Evolutionary conservation across 2,113 vertebrate genomes (phyloP), one percentile per base, ranked within the genome.

Genomic region (Manacus vitellinus): DNA sequence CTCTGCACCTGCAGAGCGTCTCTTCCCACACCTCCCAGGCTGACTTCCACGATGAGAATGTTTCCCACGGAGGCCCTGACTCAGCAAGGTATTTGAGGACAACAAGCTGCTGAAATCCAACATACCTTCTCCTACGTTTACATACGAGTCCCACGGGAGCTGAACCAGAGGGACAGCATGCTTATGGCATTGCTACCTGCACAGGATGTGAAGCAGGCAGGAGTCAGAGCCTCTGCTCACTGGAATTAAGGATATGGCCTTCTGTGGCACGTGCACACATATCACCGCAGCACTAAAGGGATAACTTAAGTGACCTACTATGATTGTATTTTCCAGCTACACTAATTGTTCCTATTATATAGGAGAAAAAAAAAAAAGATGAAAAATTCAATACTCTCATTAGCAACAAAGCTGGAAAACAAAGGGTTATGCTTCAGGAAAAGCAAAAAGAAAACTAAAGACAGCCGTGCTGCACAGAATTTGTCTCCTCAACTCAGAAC

Each of bases 81-180:
- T 95, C 96, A 96, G 94, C 85, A 84, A 91, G 89, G 87, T 33
- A 70, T 74, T 43, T 81, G 66, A 95, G 84, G 91, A 95, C 86
- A 82, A 5, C 75, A 21, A 58, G 24, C 23, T 85, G 75, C 95
- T 86, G 76, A 71, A 80, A 59, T 46, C 7, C 71, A 80, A 10
- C 82, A 59, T 15, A 10, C 46, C 92, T 92, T 59, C 63, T 39
- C 18, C 87, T 30, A 1, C 0, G 1, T 37, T 20, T 33, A 73
- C 78, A 35, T 5, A 8, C 4, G 1, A 3, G 10, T 18, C 49
- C 5, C 21, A 4, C 3, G 39, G 83, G 6, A 9, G 91, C 83
- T n/a, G 80, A 87, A 52, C 94, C 93, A 75, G 89, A 71, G 80
- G 94, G 91, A 5, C 93, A 72, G 86, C 82, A 55, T 94, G 92